phyloP scores from a whole-genome alignment of 1,140 invertebrate genomes.

The Drosophila trapezifrons region DNA sequence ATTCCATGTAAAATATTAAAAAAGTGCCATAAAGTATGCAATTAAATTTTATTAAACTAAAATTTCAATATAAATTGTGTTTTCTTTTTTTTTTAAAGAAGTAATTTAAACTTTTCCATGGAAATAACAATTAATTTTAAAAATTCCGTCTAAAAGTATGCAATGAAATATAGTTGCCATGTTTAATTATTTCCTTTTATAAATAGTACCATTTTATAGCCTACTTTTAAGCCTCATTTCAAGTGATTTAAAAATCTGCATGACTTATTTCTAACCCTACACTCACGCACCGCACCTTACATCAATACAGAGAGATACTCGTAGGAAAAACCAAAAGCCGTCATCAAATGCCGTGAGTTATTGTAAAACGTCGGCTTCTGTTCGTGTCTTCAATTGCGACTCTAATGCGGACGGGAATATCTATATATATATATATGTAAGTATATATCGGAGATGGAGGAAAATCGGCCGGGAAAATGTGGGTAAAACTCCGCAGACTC shows the following conservation, averaged over 20 bases:
- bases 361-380: constrained; percentile 66
- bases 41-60: too few species aligned
- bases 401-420: constrained; percentile 31
- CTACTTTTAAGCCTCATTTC: too few species aligned
- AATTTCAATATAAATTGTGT: too few species aligned
- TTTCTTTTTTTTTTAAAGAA: too few species aligned
- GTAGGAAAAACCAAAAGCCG: constrained; percentile 48
- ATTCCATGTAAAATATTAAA: too few species aligned
- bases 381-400: constrained; percentile 31
- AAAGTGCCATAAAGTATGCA: too few species aligned
- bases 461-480: background rate
- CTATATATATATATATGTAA: constrained; percentile 1
- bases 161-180: too few species aligned
- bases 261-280: background rate
- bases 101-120: too few species aligned
- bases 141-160: too few species aligned
- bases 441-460: background rate
- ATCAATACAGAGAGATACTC: constrained; percentile 13
- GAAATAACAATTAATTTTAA: too few species aligned
- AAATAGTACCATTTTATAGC: too few species aligned
- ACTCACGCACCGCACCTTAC: constrained; percentile 15
- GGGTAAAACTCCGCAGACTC: constrained; percentile 31
- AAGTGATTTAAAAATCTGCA: background rate
- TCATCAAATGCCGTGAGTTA: constrained; percentile 78
- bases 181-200: too few species aligned